phyloP scores from a whole-genome alignment of 2,888 invertebrate species.

The Limnephilus lunatus region DNA sequence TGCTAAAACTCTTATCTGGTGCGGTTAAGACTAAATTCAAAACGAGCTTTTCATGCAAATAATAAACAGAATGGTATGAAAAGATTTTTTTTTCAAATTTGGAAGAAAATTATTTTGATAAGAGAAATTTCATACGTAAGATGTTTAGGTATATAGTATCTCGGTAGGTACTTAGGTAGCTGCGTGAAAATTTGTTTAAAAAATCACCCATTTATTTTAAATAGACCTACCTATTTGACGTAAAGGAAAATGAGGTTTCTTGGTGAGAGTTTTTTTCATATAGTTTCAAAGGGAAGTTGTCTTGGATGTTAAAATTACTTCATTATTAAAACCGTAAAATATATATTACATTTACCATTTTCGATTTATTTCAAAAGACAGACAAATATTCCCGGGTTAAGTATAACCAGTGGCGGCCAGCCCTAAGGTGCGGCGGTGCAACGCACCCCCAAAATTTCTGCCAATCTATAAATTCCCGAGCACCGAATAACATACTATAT shows the following conservation, averaged over 20 bases:
- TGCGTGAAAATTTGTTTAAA: not conserved
- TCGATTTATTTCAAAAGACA: too few species aligned
- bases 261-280: too few species aligned
- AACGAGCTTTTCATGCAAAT: not conserved
- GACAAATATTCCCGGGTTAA: too few species aligned
- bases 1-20: conserved; percentile 2
- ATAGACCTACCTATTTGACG: too few species aligned
- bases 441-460: too few species aligned
- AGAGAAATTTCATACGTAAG: not conserved
- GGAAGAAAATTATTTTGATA: not conserved
- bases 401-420: too few species aligned
- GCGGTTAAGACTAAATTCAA: not conserved
- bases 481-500: too few species aligned
- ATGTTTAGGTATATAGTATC: not conserved
- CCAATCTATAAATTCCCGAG: too few species aligned
- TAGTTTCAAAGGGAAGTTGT: too few species aligned
- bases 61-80: not conserved
- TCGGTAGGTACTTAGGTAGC: not conserved
- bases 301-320: not conserved
- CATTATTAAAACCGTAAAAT: not conserved
- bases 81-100: not conserved
- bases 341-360: too few species aligned
- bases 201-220: not conserved
- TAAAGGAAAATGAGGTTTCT: too few species aligned
- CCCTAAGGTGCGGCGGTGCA: too few species aligned